phyloP scores from a whole-genome alignment of 2,113 vertebrate species.

The Aramus guarauna region DNA sequence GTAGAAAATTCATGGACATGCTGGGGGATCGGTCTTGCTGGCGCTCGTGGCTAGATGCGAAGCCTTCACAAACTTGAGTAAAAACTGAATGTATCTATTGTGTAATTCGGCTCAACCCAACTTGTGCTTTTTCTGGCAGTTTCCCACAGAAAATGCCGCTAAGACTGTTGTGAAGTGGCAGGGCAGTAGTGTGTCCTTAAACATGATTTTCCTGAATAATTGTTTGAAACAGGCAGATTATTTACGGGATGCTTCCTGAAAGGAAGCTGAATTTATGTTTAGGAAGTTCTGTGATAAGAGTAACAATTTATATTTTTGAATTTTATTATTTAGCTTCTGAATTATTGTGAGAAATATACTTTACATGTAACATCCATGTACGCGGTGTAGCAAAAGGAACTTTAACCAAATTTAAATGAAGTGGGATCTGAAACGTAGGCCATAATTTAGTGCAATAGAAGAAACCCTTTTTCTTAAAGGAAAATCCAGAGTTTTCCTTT shows the following conservation, averaged over 20 bases:
- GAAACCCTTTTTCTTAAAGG: not conserved
- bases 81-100: not conserved
- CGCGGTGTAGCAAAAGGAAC: not conserved
- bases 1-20: not conserved
- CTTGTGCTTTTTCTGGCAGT: not conserved
- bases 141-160: not conserved
- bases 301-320: not conserved
- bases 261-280: slow-evolving; percentile 42
- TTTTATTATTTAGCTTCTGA: slow-evolving; percentile 1
- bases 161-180: not conserved
- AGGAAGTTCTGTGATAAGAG: slow-evolving; percentile 16
- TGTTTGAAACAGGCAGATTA: slow-evolving; percentile 22
- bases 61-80: not conserved
- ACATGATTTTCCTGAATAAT: slow-evolving; percentile 32
- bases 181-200: not conserved
- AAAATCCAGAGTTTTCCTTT: not conserved
- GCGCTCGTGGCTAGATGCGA: fast-evolving
- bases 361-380: not conserved
- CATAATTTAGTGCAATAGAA: not conserved
- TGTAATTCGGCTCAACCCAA: not conserved
- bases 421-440: not conserved
- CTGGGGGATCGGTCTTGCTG: fast-evolving
- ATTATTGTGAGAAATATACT: not conserved
- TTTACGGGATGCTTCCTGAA: slow-evolving; percentile 39
- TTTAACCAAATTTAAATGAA: not conserved